Evolutionary conservation across 2,113 vertebrate genomes (phyloP), one percentile per base, ranked within the genome.

Genomic region (Athene noctua): DNA sequence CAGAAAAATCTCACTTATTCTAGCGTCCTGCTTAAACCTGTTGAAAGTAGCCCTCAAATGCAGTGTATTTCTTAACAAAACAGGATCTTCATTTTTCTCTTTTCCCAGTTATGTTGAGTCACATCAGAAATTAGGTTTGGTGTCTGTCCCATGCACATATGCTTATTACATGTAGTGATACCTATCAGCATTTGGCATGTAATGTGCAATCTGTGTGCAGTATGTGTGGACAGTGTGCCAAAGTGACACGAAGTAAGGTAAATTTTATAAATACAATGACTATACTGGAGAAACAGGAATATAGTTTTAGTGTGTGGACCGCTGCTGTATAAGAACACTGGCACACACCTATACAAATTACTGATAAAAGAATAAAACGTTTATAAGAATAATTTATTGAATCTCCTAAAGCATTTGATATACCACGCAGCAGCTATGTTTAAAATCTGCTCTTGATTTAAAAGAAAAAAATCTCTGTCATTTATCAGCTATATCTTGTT

Each of bases 321-420:
- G 1, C 22, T 74, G 71, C 75, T 90, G 66, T 58, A 3, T 57
- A 77, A 94, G 72, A 92, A 72, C 46, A 71, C 94, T 68, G 74
- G 85, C 55, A 73, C 54, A 34, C 67, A 61, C 78, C 70, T 96
- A 59, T 42, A 46, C 0, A 22, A 88, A 80, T 93, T 96, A 88
- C 66, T 78, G 75, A 86, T 66, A 90, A 94, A 94, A 95, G 94
- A 96, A 95, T 80, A 85, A 81, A 96, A 94, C 71, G 47, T 87
- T 86, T 47, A 49, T 91, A 96, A 96, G 87, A 96, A 91, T 78
- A 93, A 91, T 94, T 80, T 66, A 70, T 32, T 82, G 59, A 80
- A 15, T 94, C 67, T 94, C 91, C 94, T 96, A 90, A 96, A 97
- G 93, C 78, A 0, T 89, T 91, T 83, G 71, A 92, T 89, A 91